phyloP scores from a whole-genome alignment of 2,888 invertebrate genomes.

The Itoplectis maculator region DNA sequence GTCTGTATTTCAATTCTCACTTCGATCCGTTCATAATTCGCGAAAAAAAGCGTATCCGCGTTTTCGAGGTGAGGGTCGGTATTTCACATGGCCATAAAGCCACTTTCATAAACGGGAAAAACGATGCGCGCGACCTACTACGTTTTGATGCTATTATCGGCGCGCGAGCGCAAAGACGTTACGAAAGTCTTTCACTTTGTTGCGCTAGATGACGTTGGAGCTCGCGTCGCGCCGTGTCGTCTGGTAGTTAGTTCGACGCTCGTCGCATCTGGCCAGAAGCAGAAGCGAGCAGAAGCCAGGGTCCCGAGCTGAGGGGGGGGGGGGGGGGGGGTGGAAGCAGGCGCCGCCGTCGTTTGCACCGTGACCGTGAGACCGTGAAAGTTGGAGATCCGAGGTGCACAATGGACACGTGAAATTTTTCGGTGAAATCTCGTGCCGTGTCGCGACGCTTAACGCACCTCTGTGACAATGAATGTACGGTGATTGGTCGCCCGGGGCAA shows the following conservation, averaged over 20 bases:
- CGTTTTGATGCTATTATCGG: conserved; percentile 20
- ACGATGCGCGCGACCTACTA: not conserved
- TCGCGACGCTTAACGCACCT: conserved; percentile 39
- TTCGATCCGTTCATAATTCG: too few relatives aligned
- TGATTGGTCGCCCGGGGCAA: conserved; percentile 22
- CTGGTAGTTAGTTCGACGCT: too few relatives aligned
- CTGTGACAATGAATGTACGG: conserved; percentile 61
- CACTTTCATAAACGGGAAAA: too few relatives aligned
- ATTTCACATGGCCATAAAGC: not conserved
- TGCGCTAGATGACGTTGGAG: conserved; percentile 39
- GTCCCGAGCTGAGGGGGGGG: too few relatives aligned
- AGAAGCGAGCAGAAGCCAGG: too few relatives aligned
- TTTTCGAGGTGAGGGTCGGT: too few relatives aligned
- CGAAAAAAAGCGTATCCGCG: too few relatives aligned
- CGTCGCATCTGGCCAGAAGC: too few relatives aligned
- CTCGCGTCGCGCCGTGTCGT: not conserved
- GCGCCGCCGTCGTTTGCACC: conserved; percentile 24
- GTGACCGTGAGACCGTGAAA: conserved; percentile 67
- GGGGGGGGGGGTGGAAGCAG: not conserved
- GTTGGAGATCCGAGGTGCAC: conserved; percentile 61
- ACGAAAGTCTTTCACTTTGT: conserved; percentile 20
- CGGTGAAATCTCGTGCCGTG: conserved; percentile 39
- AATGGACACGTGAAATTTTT: conserved; percentile 67
- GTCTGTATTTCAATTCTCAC: too few relatives aligned
- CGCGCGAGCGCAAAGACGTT: not conserved